Evolutionary conservation across 2,113 vertebrate genomes (phyloP), one percentile per base, ranked within the genome.

Genomic region (Hirundichthys speculiger): DNA sequence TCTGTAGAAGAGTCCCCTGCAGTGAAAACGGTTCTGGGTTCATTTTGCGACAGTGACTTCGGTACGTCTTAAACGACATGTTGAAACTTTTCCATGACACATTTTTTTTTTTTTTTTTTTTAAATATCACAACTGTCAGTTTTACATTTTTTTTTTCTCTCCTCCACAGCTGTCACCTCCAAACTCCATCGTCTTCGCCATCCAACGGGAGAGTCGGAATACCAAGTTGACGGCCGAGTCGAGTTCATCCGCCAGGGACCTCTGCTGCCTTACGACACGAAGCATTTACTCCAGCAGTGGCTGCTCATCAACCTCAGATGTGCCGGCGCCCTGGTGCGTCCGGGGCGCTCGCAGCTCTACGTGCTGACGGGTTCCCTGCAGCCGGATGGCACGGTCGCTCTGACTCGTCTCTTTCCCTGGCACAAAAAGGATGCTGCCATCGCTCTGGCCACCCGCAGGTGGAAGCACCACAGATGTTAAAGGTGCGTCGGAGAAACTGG

Each of bases 381-480:
- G 14, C 41, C 72, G 0, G 83, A 93, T 1, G 91, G 93, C 3
- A 87, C 63, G 0, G 59, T 95, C 19, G 79, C 81, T 30, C 84
- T 97, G 12, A 91, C 86, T 2, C 86, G 67, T 10, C 60, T 95
- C 68, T 97, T 95, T 77, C 94, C 86, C 0, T 96, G 94, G 94
- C 92, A 95, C 64, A 95, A 88, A 64, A 95, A 88, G 47, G 94
- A 96, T 41, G 39, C 77, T 12, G 91, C 93, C 77, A 89, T 95
- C 21, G 80, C 91, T 0, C 19, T 91, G 16, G 94, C 94, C 24
- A 91, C 87, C 2, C 92, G 93, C 56, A 97, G 94, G 67, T 95
- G 94, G 95, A 95, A 92, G 64, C 92, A 94, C 24, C 92, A 95
- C 75, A 93, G 93, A 84, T 96, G 95, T 58, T 93, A 75, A 92